These are phyloP conservation scores for Anser brachyrhynchus DNA, from an alignment of 2,113 vertebrate species.

Conservation along the genomic window DNA sequence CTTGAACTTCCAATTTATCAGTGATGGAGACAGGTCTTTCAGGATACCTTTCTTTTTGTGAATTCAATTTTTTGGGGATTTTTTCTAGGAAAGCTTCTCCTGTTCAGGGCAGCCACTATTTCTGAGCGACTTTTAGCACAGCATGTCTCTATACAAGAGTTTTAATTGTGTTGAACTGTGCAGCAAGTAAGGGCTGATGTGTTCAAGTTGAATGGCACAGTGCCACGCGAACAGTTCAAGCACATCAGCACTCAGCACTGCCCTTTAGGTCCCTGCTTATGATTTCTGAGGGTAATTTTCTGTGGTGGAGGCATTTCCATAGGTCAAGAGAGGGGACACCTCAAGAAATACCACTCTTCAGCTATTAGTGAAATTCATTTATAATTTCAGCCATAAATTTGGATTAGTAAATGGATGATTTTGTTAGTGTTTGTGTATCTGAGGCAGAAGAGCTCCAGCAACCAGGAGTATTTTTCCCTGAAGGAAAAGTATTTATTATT, in stretches of 20 bases:
- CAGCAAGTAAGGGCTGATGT: not conserved
- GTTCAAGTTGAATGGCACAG: not conserved
- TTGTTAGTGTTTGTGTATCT: not conserved
- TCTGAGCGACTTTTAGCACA: not conserved
- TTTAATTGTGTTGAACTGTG: not conserved
- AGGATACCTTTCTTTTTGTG: not conserved
- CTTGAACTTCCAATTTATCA: not conserved
- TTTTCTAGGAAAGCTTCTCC: not conserved
- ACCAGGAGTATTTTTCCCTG: not conserved
- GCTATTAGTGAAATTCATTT: not conserved
- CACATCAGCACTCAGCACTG: not conserved
- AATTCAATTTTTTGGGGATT: not conserved
- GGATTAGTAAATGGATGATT: not conserved
- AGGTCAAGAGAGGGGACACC: not conserved
- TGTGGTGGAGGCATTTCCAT: not conserved
- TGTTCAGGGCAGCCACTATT: not conserved
- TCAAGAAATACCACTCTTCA: not conserved
- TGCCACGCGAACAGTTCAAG: not conserved
- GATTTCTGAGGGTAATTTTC: constrained; percentile 16
- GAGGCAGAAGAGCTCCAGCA: not conserved
- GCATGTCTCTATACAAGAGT: not conserved
- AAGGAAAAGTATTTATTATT: constrained; percentile 47
- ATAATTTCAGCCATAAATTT: not conserved
- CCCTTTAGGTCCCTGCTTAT: not conserved
- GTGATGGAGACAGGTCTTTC: not conserved